Percentiles rank a stretch among this genome's conserved stretches.
phyloP scores from a whole-genome alignment of 2,113 vertebrate genomes.

The Microcebus tavaratra region DNA sequence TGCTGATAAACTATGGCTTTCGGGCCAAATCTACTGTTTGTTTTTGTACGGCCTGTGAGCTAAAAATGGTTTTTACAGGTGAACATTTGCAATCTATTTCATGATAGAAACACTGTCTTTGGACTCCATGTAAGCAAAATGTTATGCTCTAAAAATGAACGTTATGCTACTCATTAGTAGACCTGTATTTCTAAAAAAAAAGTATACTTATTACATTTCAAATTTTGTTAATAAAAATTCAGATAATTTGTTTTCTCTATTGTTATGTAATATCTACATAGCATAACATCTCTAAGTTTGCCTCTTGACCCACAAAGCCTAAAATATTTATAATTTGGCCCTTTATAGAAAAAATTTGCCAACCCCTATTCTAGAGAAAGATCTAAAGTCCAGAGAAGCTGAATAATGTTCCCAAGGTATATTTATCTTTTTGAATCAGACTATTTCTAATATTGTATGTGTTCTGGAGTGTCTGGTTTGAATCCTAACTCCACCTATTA shows the following conservation, averaged over 20 bases:
- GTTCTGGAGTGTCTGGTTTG: neutral
- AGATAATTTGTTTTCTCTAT: neutral
- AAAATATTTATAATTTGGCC: constrained; percentile 5
- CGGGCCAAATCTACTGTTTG: neutral
- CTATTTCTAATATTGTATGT: neutral
- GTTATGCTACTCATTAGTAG: neutral
- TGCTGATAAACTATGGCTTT: neutral
- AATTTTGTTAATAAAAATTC: constrained; percentile 39
- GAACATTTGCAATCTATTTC: neutral
- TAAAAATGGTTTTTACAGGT: constrained; percentile 28
- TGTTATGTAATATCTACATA: neutral
- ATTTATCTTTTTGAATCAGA: neutral
- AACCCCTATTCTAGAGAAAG: neutral
- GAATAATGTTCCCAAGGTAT: neutral
- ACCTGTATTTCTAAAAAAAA: neutral
- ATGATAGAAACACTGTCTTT: neutral
- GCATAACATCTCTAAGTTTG: neutral
- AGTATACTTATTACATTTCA: constrained; percentile 15
- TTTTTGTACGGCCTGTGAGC: neutral
- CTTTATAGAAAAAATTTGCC: neutral
- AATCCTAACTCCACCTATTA: neutral
- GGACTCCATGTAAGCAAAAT: neutral
- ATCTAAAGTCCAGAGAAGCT: neutral
- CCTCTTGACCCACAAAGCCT: neutral
- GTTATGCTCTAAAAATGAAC: neutral